Evolutionary conservation across 2,797 vertebrate genomes (phyloP), one percentile per base, ranked within the genome.

Genomic region (Florisuga fusca): DNA sequence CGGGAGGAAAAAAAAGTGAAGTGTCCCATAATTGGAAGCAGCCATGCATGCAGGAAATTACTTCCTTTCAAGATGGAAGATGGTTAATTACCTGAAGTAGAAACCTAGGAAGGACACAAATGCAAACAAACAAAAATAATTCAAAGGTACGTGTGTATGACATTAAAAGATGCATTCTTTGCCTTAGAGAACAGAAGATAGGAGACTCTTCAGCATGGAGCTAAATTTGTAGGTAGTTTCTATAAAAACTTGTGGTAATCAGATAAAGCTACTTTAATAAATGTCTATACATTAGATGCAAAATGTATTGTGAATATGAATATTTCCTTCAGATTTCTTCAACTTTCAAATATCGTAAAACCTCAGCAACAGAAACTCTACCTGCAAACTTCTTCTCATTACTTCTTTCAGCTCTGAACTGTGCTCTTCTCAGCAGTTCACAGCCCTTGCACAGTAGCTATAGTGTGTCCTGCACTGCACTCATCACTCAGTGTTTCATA

Each of bases 381-480:
- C 18, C 15, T 22, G 17, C 31, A 88, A 9, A 88, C 80, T 73
- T 61, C 13, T 27, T 55, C 15, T 48, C 61, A 83, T 2, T 6
- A 61, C 25, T 50, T 67, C 25, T 57, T 68, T 53, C 33, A 63
- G 25, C 31, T 55, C 55, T 76, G 12, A 3, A 10, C 6, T 63
- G 62, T 82, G 69, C 27, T 50, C 26, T 55, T 57, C 26, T n/a
- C 68, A 83, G 48, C 68, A 73, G 45, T 79, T 89, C 18, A 53
- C 27, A 74, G 22, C 13, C 62, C 51, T 43, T 50, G 27, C 31
- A 79, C 22, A 31, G 48, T 11, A 83, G 27, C 36, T 53, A 18
- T 7, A 78, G 8, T 0, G 0, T 29, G 20, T 45, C 41, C 33
- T 58, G 20, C 34, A 25, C 2, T 45, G 38, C 27, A 27, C 41